A percentile compares a stretch with the other conserved stretches of the same genome.
Evolutionary conservation across 2,888 invertebrate species (phyloP).

Genomic region (Parthenolecanium corni): DNA sequence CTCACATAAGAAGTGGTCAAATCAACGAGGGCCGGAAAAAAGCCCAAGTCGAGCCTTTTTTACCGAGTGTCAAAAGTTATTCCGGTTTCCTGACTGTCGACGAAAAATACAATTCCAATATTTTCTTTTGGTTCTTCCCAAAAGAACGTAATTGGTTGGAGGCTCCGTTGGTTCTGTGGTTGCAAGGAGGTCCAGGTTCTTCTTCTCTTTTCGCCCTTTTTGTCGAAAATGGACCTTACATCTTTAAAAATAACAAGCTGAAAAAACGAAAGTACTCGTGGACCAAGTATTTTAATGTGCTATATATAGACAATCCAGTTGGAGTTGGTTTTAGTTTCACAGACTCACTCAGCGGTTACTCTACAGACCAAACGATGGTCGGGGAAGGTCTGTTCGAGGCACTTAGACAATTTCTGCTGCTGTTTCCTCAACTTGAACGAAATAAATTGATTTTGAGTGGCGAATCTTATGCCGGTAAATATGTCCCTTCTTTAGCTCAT

Average conservation of each 20-base stretch:
- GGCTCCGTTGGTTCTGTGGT: conserved; percentile 55
- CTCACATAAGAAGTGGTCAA: not conserved
- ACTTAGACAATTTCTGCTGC: conserved; percentile 47
- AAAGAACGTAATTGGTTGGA: conserved; percentile 17
- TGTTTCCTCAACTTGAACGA: conserved; percentile 45
- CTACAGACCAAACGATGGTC: conserved; percentile 45
- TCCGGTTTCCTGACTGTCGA: not conserved
- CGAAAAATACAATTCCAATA: not conserved
- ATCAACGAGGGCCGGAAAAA: not conserved
- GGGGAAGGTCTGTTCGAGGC: conserved; percentile 45
- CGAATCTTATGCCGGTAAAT: conserved; percentile 52
- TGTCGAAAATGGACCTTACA: conserved; percentile 48
- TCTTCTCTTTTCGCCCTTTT: conserved; percentile 47
- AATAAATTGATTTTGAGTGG: conserved; percentile 51
- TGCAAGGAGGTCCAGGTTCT: conserved; percentile 49
- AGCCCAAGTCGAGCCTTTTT: not conserved
- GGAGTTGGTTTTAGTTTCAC: conserved; percentile 56
- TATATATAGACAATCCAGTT: conserved; percentile 56
- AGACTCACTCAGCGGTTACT: conserved; percentile 44
- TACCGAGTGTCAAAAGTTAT: not conserved
- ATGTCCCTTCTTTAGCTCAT: conserved; percentile 44
- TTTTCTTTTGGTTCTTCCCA: conserved; percentile 2
- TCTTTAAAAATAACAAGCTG: conserved; percentile 7
- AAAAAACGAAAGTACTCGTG: conserved; percentile 45
- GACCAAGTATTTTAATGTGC: conserved; percentile 47